Evolutionary conservation across 1,140 invertebrate genomes (phyloP), one percentile per base, ranked within the genome.

Genomic region (Caenorhabditis elegans): DNA sequence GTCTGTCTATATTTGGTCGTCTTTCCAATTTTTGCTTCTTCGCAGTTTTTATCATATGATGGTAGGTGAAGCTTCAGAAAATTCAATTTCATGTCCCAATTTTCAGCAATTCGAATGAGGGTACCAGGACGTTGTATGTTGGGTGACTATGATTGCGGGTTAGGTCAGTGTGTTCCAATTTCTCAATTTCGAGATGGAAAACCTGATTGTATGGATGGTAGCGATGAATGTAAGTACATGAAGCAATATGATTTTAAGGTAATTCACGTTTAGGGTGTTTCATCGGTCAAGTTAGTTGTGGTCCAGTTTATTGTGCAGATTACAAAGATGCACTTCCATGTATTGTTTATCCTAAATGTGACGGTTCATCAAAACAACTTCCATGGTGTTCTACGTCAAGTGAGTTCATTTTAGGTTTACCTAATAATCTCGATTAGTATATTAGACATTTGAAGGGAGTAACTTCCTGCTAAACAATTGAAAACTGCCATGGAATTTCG

Each of bases 101-200:
- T 49, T 78, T 39, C 24, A 83, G 82, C 82, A 8, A 46, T 83
- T 48, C 76, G 78, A 36, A 36, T 79, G 28, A 49, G 83, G 39
- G 47, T 84, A 77, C 81, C 83, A 31, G 83, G 83, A 31, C 53
- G 78, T 49, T 84, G 83, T 51, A 65, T 24, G 24, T 55, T 26
- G 34, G 83, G 83, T 26, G 82, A 84, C n/a, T 84, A 85, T 48
- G 83, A 84, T 77, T 84, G 83, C 36, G 82, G 81, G 22, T 76
- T 78, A 36, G 79, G 83, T 31, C 83, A 82, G 19, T 84, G 83
- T 79, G 75, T 84, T 24, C 83, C 77, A 15, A 48, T 79, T 19
- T 39, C 43, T 17, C 55, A 79, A n/a, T 84, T 84, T 65, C 77
- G 85, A 49, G 83, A 84, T 80, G 83, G 83, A 19, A 77, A 78